phyloP scores from a whole-genome alignment of 2,888 invertebrate genomes.

The Lochmaea crataegi region DNA sequence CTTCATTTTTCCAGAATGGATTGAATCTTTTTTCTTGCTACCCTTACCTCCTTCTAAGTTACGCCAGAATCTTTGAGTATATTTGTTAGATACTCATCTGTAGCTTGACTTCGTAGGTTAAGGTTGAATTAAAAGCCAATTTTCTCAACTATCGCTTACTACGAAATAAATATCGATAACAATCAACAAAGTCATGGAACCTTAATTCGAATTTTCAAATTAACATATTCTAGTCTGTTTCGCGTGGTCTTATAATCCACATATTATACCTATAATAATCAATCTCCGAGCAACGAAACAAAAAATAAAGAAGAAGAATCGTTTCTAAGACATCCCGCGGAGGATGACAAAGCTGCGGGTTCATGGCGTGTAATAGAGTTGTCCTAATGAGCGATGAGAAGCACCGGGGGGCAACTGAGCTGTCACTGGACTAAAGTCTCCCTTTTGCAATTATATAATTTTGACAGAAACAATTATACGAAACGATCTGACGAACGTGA shows the following conservation, averaged over 20 bases:
- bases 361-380: slow-evolving; percentile 59
- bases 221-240: slow-evolving; percentile 31
- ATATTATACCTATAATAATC: slow-evolving; percentile 34
- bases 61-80: too few relatives aligned
- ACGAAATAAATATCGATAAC: too few relatives aligned
- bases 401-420: slow-evolving; percentile 51
- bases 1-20: too few relatives aligned
- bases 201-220: slow-evolving; percentile 14
- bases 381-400: slow-evolving; percentile 59
- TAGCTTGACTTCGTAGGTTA: too few relatives aligned
- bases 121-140: too few relatives aligned
- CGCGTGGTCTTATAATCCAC: slow-evolving; percentile 37
- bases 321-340: slow-evolving; percentile 50
- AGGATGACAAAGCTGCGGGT: slow-evolving; percentile 55
- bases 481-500: slow-evolving; percentile 27
- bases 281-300: slow-evolving; percentile 36
- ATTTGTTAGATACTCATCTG: too few relatives aligned
- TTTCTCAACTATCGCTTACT: too few relatives aligned
- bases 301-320: slow-evolving; percentile 37
- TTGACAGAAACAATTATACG: slow-evolving; percentile 45
- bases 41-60: too few relatives aligned
- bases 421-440: slow-evolving; percentile 49
- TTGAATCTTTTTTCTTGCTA: too few relatives aligned
- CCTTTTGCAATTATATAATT: slow-evolving; percentile 37
- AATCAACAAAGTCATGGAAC: not conserved